Base-by-base conservation (phyloP, 2,888 invertebrate species). In the Ceriagrion tenellum region DNA sequence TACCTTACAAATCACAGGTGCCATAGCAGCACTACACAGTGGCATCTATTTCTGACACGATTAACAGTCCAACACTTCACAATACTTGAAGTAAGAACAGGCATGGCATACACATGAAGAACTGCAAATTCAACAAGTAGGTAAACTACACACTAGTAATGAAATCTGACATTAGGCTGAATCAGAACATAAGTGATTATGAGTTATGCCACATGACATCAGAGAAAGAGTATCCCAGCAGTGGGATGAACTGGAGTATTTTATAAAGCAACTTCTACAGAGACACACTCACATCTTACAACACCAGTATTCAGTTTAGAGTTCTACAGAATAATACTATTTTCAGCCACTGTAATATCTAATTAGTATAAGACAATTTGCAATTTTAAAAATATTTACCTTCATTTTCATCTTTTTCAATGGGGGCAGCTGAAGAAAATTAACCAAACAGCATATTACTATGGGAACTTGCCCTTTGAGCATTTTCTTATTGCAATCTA, bases 351-450 rank as follows among this genome's bases (percentile, higher is more conserved):
- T 81, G 81, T n/a, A 35, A 30, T 81, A 35, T 35, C 81, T 35
- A 26, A 26, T n/a, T 10, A 81, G 23, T 35, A 81, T 81, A 35
- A 35, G 81, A n/a, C 18, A 30, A 81, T 81, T 35, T 18, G 81
- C 35, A 35, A 30, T 35, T 35, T 35, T 35, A 13, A 55, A 47
- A 35, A 95, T 81, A 56, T 90, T 89, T 95, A 95, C 95, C 95
- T 95, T 95, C 90, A 74, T 90, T 47, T 74, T 95, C 89, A 74
- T 95, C 81, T 26, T 59, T 69, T 59, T 95, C 95, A 90, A 95
- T 69, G 23, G 88, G 90, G 74, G 95, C 95, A 90, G 95, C 95
- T 90, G 74, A 81, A 90, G 74, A 90, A 69, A 95, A 95, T 63
- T 13, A 74, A 56, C 47, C 56, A 90, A 95, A 81, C 40, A 63